Base-by-base conservation (phyloP, 1,140 invertebrate species). In the Drosophila equinoxialis region DNA sequence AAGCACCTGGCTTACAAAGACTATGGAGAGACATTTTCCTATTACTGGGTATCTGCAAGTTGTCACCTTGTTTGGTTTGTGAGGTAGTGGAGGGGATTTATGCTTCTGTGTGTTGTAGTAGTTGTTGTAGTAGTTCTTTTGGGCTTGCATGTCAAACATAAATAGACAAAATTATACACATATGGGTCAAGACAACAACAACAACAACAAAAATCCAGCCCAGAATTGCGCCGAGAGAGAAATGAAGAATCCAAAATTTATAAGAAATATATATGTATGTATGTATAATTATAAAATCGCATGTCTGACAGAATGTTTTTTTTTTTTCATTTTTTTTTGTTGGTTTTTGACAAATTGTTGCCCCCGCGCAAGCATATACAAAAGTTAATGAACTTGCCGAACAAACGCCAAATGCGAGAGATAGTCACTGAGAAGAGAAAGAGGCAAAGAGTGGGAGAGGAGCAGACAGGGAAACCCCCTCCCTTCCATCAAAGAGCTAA, bases 351-450 rank as follows among this genome's bases (percentile, higher is more conserved):
- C 83, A 87, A 89, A 87, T 87, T 83, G 63, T 87, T 79, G 74
- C 74, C 79, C 74, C 81, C 74, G 74, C 68, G 74, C 62, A 77
- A 57, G 77, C 77, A 55, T 65, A 39, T 62, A 74, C 57, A 83
- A 80, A 89, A 87, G 84, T 87, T 89, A 87, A 87, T 87, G 83
- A 87, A 87, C 83, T 87, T 87, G 76, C 72, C 45, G 45, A 33
- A 30, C 30, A 30, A 30, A 55, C 71, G 60, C 71, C 71, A 20
- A 63, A 55, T 64, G 51, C 37, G 45, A 51, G 45, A 23, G 45
- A 51, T 23, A 51, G 45, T 23, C 5, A 51, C 5, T n/a, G 65
- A 54, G 65, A 30, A 41, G 37, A 59, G 10, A 13, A 23, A 23
- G 74, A 55, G 57, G 59, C 35, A 55, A 59, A 71, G 20, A 58